Conservation (phyloP, 2,797 vertebrate genomes). For the Lophius americanus region DNA sequence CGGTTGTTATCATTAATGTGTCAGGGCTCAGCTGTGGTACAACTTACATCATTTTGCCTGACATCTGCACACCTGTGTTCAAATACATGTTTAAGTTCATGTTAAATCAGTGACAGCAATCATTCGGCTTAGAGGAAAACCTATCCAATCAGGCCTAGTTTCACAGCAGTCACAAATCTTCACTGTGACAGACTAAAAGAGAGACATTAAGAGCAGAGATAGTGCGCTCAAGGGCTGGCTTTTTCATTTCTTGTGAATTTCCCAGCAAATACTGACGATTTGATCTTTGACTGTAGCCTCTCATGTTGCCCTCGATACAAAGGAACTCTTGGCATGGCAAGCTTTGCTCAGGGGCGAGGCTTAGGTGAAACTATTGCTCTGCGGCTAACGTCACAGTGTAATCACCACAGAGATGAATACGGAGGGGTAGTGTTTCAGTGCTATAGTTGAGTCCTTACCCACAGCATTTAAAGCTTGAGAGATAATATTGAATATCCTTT, state of each 20-base stretch:
- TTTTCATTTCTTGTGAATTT: conserved; percentile 57
- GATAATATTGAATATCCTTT: conserved; percentile 69
- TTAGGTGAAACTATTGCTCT: conserved; percentile 66
- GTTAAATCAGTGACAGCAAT: conserved; percentile 56
- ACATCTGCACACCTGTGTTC: conserved; percentile 50
- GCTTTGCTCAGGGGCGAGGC: conserved; percentile 67
- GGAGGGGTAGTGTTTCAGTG: conserved; percentile 72
- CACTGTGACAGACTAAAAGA: conserved; percentile 40
- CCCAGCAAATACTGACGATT: conserved; percentile 40
- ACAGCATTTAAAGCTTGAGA: conserved; percentile 63
- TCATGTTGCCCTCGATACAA: conserved; percentile 73
- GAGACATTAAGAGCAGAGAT: conserved; percentile 29
- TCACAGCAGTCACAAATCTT: conserved; percentile 55
- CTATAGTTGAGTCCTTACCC: conserved; percentile 62
- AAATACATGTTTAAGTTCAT: conserved; percentile 65
- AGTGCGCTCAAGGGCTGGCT: conserved; percentile 46
- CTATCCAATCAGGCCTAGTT: conserved; percentile 73
- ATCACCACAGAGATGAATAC: conserved; percentile 70
- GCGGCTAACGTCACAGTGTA: conserved; percentile 69
- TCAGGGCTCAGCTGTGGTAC: conserved; percentile 30
- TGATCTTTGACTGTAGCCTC: conserved; percentile 62
- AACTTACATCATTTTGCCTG: conserved; percentile 29
- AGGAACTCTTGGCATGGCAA: conserved; percentile 55
- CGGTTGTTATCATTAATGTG: conserved; percentile 24
- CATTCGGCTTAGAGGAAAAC: conserved; percentile 47